These are phyloP conservation scores for Apodemia duryi DNA, from an alignment of 2,888 invertebrate species.

Conservation along the genomic window DNA sequence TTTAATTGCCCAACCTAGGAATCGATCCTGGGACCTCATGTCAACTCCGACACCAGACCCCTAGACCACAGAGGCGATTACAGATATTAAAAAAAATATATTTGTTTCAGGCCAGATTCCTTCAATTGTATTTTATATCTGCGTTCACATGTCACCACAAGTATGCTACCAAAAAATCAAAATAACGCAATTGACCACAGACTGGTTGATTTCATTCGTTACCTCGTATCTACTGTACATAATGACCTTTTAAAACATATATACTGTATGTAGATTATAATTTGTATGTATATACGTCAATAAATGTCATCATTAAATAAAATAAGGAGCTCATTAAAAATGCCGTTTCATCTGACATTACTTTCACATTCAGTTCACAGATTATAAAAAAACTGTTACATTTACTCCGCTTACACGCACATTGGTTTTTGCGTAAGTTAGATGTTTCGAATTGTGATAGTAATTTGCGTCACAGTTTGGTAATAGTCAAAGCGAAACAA, in stretches of 20 bases:
- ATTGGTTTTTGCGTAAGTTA: constrained; percentile 18
- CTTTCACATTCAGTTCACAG: constrained; percentile 30
- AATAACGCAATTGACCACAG: constrained; percentile 59
- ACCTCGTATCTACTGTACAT: constrained; percentile 41
- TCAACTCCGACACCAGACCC: too few relatives aligned
- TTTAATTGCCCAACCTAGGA: too few relatives aligned
- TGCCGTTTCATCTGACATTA: constrained; percentile 24
- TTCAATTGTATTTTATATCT: constrained; percentile 36
- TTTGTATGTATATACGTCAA: constrained; percentile 25
- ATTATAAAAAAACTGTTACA: constrained; percentile 24
- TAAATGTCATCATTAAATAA: constrained; percentile 33
- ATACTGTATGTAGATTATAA: constrained; percentile 30
- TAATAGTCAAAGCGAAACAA: constrained; percentile 26
- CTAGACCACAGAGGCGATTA: not conserved
- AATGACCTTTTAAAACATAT: constrained; percentile 34
- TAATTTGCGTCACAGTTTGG: constrained; percentile 35
- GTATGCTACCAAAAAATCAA: constrained; percentile 41
- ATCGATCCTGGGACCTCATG: too few relatives aligned
- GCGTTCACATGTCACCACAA: constrained; percentile 44
- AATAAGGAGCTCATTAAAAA: constrained; percentile 31
- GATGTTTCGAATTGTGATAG: constrained; percentile 28
- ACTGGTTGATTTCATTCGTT: constrained; percentile 50
- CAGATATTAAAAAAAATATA: constrained; percentile 4
- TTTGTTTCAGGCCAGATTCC: not conserved
- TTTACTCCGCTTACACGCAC: constrained; percentile 5